Base-by-base conservation (phyloP, 2,888 invertebrate genomes). In the Agrypnus murinus region DNA sequence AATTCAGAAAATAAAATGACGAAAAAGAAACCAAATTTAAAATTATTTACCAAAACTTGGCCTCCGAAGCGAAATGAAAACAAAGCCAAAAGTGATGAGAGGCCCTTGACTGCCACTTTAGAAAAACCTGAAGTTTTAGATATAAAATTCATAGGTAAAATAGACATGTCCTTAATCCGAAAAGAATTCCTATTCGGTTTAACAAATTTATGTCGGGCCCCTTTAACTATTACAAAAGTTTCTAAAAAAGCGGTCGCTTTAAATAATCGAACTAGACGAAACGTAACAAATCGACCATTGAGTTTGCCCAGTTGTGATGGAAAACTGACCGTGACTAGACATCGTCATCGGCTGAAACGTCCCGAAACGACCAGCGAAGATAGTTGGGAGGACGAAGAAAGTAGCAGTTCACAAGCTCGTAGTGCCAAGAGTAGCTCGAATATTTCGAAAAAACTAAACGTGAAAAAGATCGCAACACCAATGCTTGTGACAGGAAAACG, bases 71-170 rank as follows among this genome's bases (percentile, higher is more conserved):
- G 70, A 17, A 72, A 69, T 74, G 76, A 71, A 71, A 77, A 75
- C 32, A 65, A 78, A 4, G 72, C 77, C 3, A 75, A 78, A 38
- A 77, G 80, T 17, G 75, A 76, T 3, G 72, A 73, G n/a, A 79
- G 90, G 9, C 90, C 90, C 0, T 81, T 87, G 57, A 90, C 90
- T 0, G 90, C 90, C 1, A 89, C 88, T 10, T 81, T 90, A 64
- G 89, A 89, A 45, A 86, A 86, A 48, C 90, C 90, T 0, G 84
- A 86, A 40, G 83, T 90, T 3, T 81, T 90, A 62, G 87, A 90
- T 77, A 87, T 88, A 0, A 81, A 85, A 43, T 83, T 88, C 25
- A 82, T 88, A 36, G 85, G 86, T 12, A 87, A 87, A 76, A 84
- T 90, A 34, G 90, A 90, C 79, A 89, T 90, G 89, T 89, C 89